These are phyloP conservation scores for Stegodyphus dumicola DNA, from an alignment of 1,140 invertebrate genomes.

Conservation along the genomic window DNA sequence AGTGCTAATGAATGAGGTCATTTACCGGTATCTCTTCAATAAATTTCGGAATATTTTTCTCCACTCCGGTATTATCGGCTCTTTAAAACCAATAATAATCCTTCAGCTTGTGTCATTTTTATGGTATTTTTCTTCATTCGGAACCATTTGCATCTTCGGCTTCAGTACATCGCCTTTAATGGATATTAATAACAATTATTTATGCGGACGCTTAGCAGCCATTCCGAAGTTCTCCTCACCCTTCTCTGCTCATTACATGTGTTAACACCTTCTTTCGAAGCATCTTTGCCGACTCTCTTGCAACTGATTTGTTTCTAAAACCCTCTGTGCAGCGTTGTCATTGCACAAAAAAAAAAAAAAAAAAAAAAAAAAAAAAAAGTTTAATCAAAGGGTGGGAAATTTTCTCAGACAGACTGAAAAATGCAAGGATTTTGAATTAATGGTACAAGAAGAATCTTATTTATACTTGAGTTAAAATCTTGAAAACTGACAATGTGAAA, in stretches of 20 bases:
- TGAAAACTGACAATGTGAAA: too few relatives aligned
- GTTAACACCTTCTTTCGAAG: neutral
- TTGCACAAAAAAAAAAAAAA: neutral
- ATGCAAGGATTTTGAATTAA: neutral
- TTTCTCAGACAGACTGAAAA: neutral
- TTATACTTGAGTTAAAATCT: too few relatives aligned
- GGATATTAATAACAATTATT: constrained; percentile 16
- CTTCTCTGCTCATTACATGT: neutral
- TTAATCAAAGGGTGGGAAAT: neutral
- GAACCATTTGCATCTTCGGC: neutral
- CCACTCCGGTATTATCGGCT: neutral
- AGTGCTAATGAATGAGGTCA: constrained; percentile 4
- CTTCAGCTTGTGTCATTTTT: constrained; percentile 8
- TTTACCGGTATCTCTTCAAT: neutral
- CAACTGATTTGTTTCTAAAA: neutral
- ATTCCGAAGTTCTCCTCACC: neutral
- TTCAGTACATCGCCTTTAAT: neutral
- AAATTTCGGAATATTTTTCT: constrained; percentile 10
- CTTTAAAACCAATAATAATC: constrained; percentile 18
- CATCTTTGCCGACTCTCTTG: neutral
- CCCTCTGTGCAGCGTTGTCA: neutral
- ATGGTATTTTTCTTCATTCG: constrained; percentile 11
- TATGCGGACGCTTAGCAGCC: neutral
- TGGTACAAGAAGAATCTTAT: neutral
- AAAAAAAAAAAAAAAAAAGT: neutral